Base-by-base conservation (phyloP, 2,113 vertebrate genomes). In the Cairina moschata region DNA sequence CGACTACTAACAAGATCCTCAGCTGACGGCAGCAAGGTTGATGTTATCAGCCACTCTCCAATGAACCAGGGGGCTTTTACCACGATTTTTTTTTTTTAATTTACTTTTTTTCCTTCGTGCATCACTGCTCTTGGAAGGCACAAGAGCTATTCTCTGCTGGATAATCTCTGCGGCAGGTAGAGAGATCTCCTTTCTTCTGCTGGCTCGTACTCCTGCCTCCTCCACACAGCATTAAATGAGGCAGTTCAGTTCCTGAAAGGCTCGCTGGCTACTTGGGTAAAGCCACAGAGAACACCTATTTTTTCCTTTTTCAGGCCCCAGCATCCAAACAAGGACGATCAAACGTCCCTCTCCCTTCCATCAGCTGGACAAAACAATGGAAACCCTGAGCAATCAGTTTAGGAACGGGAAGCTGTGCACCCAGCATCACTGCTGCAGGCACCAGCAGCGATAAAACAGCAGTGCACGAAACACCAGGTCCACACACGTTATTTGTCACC, bases 21-120 rank as follows among this genome's bases (percentile, higher is more conserved):
- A 92, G 79, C 62, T 42, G 84, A 36, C 85, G 69, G 88, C 79
- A 91, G 79, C 84, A 92, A 95, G 87, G 80, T 59, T 76, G 94
- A 86, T 86, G 89, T 25, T 83, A 88, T 75, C 73, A 69, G 89
- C 85, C 54, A 32, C 90, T 68, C 71, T 90, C 72, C 65, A 55
- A 58, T 8, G 62, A 83, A n/a, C 26, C 58, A 72, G 88, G 75
- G 58, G 84, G 62, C 25, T 9, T 67, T 94, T 85, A 34, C 63
- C 83, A 90, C 25, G 1, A 21, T 48, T 48, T 9, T 55, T 92
- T 75, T 38, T 40, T 52, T 54, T 32, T 62, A 31, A 3, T 88
- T 86, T 92, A 16, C 81, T 90, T 77, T 93, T 77, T 60, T 23
- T 34, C 52, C 29, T 88, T 60, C 81, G 83, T 38, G 80, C 89